phyloP scores from a whole-genome alignment of 2,888 invertebrate species.

The Iselma pallidipennis region DNA sequence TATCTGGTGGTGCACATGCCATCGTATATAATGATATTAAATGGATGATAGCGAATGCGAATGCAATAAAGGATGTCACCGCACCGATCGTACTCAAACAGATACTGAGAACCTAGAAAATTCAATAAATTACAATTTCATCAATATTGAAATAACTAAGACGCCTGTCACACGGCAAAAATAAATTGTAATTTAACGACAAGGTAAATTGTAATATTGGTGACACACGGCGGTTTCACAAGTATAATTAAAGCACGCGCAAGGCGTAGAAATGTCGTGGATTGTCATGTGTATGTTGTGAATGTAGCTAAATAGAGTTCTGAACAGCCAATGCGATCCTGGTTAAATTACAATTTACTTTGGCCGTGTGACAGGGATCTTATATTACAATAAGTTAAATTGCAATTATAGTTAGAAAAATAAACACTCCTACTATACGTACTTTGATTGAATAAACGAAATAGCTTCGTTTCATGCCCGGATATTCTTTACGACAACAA shows the following conservation, averaged over 20 bases:
- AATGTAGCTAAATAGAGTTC: too few relatives aligned
- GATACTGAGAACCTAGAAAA: slow-evolving; percentile 54
- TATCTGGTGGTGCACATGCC: slow-evolving; percentile 51
- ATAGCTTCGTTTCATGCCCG: slow-evolving; percentile 51
- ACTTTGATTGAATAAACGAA: slow-evolving; percentile 55
- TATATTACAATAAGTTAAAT: too few relatives aligned
- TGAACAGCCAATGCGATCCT: too few relatives aligned
- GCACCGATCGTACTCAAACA: slow-evolving; percentile 51
- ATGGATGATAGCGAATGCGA: slow-evolving; percentile 53
- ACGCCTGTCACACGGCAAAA: too few relatives aligned
- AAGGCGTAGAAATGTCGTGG: too few relatives aligned
- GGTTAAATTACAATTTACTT: too few relatives aligned
- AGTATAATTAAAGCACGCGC: too few relatives aligned
- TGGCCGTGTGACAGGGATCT: too few relatives aligned
- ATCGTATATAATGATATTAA: slow-evolving; percentile 50
- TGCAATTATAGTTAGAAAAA: too few relatives aligned
- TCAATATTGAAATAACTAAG: slow-evolving; percentile 3
- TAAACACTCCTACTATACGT: slow-evolving; percentile 19
- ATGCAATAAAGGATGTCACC: slow-evolving; percentile 51
- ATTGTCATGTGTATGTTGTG: too few relatives aligned
- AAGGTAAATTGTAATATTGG: slow-evolving; percentile 2
- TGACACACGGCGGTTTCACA: too few relatives aligned
- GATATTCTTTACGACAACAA: slow-evolving; percentile 55
- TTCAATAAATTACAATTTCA: slow-evolving; percentile 12
- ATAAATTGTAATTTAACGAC: too few relatives aligned